Evolutionary conservation across 2,113 vertebrate genomes (phyloP), one percentile per base, ranked within the genome.

Genomic region (Hippopotamus amphibius): DNA sequence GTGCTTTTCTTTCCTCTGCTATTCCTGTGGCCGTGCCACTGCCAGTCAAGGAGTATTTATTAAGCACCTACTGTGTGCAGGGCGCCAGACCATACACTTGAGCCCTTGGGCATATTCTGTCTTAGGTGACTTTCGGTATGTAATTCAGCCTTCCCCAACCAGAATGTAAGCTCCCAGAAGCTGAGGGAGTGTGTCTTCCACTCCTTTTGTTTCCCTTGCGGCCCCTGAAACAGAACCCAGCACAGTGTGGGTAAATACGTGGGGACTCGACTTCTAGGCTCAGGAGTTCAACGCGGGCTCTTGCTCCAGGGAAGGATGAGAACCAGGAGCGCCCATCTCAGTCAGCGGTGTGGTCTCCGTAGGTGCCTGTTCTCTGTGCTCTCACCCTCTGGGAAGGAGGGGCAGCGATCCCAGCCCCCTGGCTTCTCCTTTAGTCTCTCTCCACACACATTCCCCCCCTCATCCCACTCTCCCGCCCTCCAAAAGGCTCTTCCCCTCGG

Each of bases 1-100:
- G 43, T 41, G 30, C n/a, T 33, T 93, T 24, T 37, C 28, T 80
- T 84, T 88, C 65, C 53, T 63, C 83, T 74, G 3, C 37, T 63
- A 10, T 79, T 48, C 46, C 41, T 8, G 2, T 68, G 59, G 33
- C 30, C 57, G 41, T 43, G 22, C 46, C 72, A 46, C 28, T 50
- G 30, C 61, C n/a, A 88, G 84, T 89, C 50, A 92, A 46, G 16
- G 16, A 72, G 30, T 55, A 86, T 61, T 96, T 90, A 87, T 81
- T 55, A 88, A 86, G 48, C 46, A 72, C n/a, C 57, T 41, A 68
- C 53, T 91, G 17, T 72, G 19, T 89, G 15, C 13, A 8, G 5
- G 46, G 24, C 9, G 53, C 43, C 57, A 72, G 85, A 71, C 48
- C 28, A 11, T 53, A 50, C 63, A 57, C 84, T 77, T 86, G 81